These are phyloP conservation scores for Trachelus iudaicus DNA, from an alignment of 2,888 invertebrate genomes.

Conservation along the genomic window DNA sequence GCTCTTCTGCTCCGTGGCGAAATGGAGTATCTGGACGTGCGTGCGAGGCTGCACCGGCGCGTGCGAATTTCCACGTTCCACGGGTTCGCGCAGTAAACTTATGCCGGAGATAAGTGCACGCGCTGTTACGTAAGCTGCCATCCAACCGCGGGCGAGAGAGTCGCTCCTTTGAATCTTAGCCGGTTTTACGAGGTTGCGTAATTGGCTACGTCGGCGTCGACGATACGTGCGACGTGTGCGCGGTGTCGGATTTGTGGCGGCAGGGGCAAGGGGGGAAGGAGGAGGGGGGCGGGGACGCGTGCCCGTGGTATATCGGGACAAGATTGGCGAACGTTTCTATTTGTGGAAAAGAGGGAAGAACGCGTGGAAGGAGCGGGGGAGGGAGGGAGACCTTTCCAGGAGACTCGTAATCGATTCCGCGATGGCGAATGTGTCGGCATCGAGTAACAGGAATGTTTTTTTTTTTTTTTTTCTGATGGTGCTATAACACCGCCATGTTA, in stretches of 20 bases:
- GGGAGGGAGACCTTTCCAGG: background rate
- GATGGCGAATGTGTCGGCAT: background rate
- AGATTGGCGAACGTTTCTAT: constrained; percentile 2
- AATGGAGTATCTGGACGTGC: background rate
- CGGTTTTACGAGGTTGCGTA: background rate
- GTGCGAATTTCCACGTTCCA: constrained; percentile 23
- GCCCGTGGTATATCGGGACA: constrained; percentile 16
- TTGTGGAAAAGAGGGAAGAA: background rate
- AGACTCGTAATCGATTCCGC: constrained; percentile 5
- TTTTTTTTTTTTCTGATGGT: background rate
- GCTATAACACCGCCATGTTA: background rate
- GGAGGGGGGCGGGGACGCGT: background rate
- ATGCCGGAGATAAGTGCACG: constrained; percentile 44
- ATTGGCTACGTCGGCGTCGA: background rate
- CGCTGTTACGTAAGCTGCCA: constrained; percentile 54
- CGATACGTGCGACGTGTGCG: background rate
- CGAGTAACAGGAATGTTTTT: background rate
- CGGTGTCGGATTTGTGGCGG: background rate
- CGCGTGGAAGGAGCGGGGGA: background rate
- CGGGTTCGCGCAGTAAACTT: constrained; percentile 37
- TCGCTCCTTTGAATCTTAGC: background rate
- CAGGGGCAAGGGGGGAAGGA: background rate
- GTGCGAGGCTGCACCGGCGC: background rate
- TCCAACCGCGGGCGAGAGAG: constrained; percentile 26
- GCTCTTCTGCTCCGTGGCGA: background rate